Evolutionary conservation across 1,140 invertebrate species (phyloP), one percentile per base, ranked within the genome.

Genomic region (Meloidogyne hapla): DNA sequence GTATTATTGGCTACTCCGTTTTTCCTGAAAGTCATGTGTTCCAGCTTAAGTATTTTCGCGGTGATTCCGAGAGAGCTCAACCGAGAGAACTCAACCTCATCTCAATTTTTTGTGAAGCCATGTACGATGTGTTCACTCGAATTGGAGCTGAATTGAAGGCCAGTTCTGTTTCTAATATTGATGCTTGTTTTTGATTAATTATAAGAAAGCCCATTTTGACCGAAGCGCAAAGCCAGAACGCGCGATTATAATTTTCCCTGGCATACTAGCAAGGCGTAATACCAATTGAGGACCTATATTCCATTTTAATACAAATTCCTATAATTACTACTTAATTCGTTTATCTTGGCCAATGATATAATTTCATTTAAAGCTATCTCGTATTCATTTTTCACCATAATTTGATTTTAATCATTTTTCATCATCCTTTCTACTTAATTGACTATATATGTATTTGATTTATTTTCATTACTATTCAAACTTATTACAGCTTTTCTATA

Each of bases 81-180:
- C n/a, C n/a, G n/a, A n/a, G 48, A 15, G 66, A 69, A 40, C 6
- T 80, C 18, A 38, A 61, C 8, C 6, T 72, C n/a, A 66, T 63
- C 63, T 71, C 74, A n/a, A 26, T 83, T 61, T 83, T 83, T 23
- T 63, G 78, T 6, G 80, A 81, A 56, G 81, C 83, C 40, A 69
- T 81, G 25, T 82, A 33, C 61, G 80, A 81, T 8, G 81, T 81
- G 9, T 83, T 82, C 66, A 82, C 21, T 10, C 76, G 77, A 15
- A 75, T 81, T 23, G 78, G 56, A 66, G 18, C n/a, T 28, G 80
- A 81, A 65, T 63, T 26, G 28, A 65, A 33, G 13, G 56, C 23
- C n/a, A 61, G 64, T 23, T 26, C 71, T 6, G 48, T 15, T 56
- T 18, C 13, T 5, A 48, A 18, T 15, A 15, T 48, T 48, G 2